These are phyloP conservation scores for Hippoglossus stenolepis DNA, from an alignment of 2,113 vertebrate species.

Conservation along the genomic window DNA sequence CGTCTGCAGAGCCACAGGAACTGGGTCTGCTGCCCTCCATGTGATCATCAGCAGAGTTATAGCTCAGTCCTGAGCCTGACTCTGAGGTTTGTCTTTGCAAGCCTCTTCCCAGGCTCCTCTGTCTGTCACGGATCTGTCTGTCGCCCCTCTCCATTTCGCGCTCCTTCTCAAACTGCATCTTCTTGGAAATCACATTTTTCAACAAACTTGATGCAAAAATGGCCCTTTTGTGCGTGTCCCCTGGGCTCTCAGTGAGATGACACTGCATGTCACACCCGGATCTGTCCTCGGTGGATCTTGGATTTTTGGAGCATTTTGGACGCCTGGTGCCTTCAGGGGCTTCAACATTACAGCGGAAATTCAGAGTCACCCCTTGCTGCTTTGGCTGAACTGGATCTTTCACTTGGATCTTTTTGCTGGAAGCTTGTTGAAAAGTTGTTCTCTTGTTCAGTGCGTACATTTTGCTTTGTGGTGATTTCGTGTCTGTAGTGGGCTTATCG, in stretches of 20 bases:
- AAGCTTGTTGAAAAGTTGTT: slow-evolving; percentile 47
- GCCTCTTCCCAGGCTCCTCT: slow-evolving; percentile 62
- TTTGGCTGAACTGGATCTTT: slow-evolving; percentile 68
- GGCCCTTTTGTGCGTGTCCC: slow-evolving; percentile 86
- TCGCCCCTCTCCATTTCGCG: slow-evolving; percentile 93
- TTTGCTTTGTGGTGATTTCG: slow-evolving; percentile 79
- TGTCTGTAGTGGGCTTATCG: slow-evolving; percentile 12
- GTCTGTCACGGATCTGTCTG: slow-evolving; percentile 72
- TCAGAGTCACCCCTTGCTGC: slow-evolving; percentile 83
- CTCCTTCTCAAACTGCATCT: slow-evolving; percentile 96
- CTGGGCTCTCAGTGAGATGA: slow-evolving; percentile 59
- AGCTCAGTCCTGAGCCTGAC: slow-evolving; percentile 82
- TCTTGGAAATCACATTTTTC: slow-evolving; percentile 97
- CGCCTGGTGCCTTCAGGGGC: slow-evolving; percentile 65
- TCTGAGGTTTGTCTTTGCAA: slow-evolving; percentile 89
- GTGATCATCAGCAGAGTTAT: slow-evolving; percentile 76
- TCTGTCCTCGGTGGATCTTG: slow-evolving; percentile 70
- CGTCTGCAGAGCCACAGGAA: slow-evolving; percentile 80
- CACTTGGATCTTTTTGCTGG: slow-evolving; percentile 66
- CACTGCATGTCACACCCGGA: slow-evolving; percentile 68
- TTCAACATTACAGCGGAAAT: slow-evolving; percentile 82
- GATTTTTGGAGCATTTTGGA: slow-evolving; percentile 71
- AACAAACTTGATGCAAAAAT: slow-evolving; percentile 93
- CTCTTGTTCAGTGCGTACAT: slow-evolving; percentile 62
- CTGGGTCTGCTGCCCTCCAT: slow-evolving; percentile 57